Base-by-base conservation (phyloP, 92 coral and sea anemone species). In the Pocillopora grandis region DNA sequence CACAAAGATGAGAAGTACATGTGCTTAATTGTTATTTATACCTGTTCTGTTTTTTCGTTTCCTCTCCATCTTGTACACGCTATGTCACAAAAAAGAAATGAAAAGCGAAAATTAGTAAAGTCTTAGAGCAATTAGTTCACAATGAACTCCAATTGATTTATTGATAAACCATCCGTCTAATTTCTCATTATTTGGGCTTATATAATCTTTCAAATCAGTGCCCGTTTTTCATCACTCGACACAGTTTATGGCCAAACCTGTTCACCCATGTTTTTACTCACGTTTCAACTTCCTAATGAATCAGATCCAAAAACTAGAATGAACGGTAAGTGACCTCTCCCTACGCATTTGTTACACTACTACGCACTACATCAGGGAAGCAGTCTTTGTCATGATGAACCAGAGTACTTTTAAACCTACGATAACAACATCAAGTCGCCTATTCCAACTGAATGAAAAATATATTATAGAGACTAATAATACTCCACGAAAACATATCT, bases 11-110 rank as follows among this genome's bases (percentile, higher is more conserved):
- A 62, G 2, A 17, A 15, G 18, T 27, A 66, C 62, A 79, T 20
- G 70, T 27, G 58, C 57, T 58, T 68, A 23, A 55, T 42, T 7
- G 52, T 1, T 7, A 0, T 3, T 42, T 9, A 18, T 82, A 83
- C 86, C 86, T 73, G 79, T 83, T 55, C 73, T 52, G 86, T 83
- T 75, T 64, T 74, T 74, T n/a, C 80, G 66, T 14, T 57, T 64
- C 58, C 80, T 74, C 72, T 83, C 86, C 86, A 83, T 83, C 73
- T 69, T 61, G 61, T 83, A 83, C 57, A 83, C 74, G 37, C 86
- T 83, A 62, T 42, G 10, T 2, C 33, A 68, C 15, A 49, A 21
- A 62, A 11, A 48, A 49, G 48, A n/a, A 42, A 73, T 61, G 0
- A 35, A 42, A 35, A 20, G 5, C 56, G 49, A 77, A 77, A 77